Evolutionary conservation across 2,888 invertebrate genomes (phyloP), one percentile per base, ranked within the genome.

Genomic region (Chymomyza amoena): DNA sequence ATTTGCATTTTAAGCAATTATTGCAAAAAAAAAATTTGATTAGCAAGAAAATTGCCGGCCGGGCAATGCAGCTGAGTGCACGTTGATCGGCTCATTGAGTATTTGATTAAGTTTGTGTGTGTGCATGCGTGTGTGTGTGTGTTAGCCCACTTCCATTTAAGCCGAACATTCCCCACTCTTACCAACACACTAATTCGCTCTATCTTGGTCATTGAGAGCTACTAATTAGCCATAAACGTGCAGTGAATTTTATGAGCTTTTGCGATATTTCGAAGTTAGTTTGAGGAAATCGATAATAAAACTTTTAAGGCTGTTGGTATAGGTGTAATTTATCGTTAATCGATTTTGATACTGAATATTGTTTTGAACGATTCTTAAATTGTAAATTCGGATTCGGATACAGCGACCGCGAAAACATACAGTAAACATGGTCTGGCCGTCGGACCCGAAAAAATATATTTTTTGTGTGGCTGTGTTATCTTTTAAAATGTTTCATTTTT

Each of bases 1-100:
- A 88, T 88, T 86, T 86, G 85, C 88, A 86, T 87, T 78, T 87
- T 78, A 78, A 77, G 86, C 84, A 82, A 86, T 87, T 82, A 87
- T 86, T 84, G 84, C 78, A 77, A 75, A 67, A 76, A 73, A 20
- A 79, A 67, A 86, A 88, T 82, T 87, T 78, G 80, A 87, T 87
- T 87, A 85, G 74, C 70, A 73, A 75, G 68, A 70, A 72, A 76
- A 75, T 75, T 75, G 74, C 70, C 57, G 7, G 7, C 32, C 57
- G 6, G 52, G 20, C 20, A 16, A 7, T 16, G 16, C 54, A 16
- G 54, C 68, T 56, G 70, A 79, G 77, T 79, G 79, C 79, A 67
- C 67, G 36, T 60, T 63, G 60, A 61, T 61, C 36, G 63, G 28
- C 81, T 81, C 83, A 79, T 73, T 72, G 83, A 74, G 68, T 76